Conservation (phyloP, 2,113 vertebrate species). For the Toxotes chatareus region DNA sequence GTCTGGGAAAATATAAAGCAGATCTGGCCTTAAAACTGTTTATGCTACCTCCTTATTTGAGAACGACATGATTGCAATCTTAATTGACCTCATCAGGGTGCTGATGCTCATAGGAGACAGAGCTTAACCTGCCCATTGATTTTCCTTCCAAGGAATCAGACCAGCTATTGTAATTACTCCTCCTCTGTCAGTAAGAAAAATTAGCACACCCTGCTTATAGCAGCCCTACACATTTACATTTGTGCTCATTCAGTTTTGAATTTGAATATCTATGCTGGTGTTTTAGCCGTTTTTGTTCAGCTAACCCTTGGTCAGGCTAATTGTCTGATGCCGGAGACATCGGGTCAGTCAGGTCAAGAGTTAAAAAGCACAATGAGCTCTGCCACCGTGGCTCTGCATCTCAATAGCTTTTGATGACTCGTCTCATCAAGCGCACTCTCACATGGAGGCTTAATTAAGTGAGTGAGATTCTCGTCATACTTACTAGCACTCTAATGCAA, state of each 20-base stretch:
- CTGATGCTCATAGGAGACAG: constrained; percentile 17
- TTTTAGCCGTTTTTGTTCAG: neutral
- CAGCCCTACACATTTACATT: neutral
- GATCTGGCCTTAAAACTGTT: constrained; percentile 32
- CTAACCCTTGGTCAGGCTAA: constrained; percentile 16
- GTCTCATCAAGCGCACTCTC: constrained; percentile 11
- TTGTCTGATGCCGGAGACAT: constrained; percentile 32
- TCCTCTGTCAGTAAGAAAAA: neutral
- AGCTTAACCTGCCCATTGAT: constrained; percentile 36
- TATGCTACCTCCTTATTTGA: constrained; percentile 29
- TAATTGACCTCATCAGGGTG: constrained; percentile 32
- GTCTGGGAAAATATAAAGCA: constrained; percentile 21
- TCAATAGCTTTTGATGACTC: constrained; percentile 47
- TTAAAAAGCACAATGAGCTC: constrained; percentile 32
- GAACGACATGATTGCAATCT: constrained; percentile 32
- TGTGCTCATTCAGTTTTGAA: neutral
- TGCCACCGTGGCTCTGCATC: constrained; percentile 25
- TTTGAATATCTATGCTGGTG: neutral
- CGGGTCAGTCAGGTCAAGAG: constrained; percentile 34
- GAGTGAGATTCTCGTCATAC: constrained; percentile 22
- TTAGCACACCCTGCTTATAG: neutral
- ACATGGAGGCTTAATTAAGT: constrained; percentile 33
- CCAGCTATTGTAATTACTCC: constrained; percentile 31
- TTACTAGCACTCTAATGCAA: constrained; percentile 16
- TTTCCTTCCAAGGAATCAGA: constrained; percentile 40